Conservation (phyloP, 2,888 invertebrate genomes). For the Ceraclea dissimilis region DNA sequence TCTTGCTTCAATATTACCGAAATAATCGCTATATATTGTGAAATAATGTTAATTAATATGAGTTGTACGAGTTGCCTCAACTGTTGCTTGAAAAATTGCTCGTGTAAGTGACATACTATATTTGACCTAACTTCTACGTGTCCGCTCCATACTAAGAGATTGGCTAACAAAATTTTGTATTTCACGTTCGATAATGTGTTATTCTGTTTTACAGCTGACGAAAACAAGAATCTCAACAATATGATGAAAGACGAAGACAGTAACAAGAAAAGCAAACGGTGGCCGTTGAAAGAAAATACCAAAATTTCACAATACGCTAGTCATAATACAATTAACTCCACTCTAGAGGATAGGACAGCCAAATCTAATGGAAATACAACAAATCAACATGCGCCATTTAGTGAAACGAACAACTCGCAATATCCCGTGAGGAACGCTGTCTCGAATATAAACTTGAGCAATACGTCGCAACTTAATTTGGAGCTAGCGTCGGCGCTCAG, state of each 20-base stretch:
- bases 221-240: background rate
- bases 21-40: too few species aligned
- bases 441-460: slow-evolving; percentile 9
- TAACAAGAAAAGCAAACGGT: background rate
- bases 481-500: background rate
- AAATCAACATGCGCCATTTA: slow-evolving; percentile 3
- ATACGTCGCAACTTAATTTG: slow-evolving; percentile 8
- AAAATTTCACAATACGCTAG: background rate
- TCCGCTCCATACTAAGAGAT: too few species aligned
- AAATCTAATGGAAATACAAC: background rate
- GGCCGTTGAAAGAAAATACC: background rate
- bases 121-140: too few species aligned
- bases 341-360: background rate
- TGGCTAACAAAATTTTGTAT: too few species aligned
- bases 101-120: too few species aligned
- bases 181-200: background rate
- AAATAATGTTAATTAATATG: too few species aligned
- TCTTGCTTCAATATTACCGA: too few species aligned
- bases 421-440: slow-evolving; percentile 9
- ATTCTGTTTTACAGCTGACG: background rate
- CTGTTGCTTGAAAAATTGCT: too few species aligned
- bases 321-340: background rate
- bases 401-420: slow-evolving; percentile 3
- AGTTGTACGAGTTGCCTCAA: too few species aligned
- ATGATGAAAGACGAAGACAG: background rate